phyloP scores from a whole-genome alignment of 2,113 vertebrate species.

The Centropristis striata region DNA sequence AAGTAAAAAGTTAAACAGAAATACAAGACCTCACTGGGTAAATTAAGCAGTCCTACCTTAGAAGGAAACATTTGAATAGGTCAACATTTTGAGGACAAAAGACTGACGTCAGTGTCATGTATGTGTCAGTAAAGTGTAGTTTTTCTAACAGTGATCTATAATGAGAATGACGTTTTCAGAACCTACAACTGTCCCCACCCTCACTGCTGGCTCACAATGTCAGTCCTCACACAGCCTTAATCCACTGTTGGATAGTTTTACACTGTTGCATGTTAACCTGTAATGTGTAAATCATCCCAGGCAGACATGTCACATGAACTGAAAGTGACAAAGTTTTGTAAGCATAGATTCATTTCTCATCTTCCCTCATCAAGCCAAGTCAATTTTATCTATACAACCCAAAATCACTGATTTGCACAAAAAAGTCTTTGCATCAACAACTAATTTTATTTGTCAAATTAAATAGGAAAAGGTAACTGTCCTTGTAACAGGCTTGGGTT shows the following conservation, averaged over 20 bases:
- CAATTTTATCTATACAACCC: background rate
- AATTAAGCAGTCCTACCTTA: too few relatives aligned
- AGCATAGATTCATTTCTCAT: background rate
- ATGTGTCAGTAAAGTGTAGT: background rate
- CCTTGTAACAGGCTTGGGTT: too few relatives aligned
- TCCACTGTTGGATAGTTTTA: slow-evolving; percentile 18
- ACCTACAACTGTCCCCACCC: background rate
- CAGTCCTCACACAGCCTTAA: background rate
- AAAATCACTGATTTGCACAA: background rate
- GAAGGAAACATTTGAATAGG: background rate
- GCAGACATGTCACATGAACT: background rate
- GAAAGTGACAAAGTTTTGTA: background rate
- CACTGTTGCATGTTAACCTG: slow-evolving; percentile 12
- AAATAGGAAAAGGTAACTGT: too few relatives aligned
- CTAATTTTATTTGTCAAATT: too few relatives aligned
- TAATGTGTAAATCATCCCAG: slow-evolving; percentile 14
- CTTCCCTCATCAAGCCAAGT: background rate
- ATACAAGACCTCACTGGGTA: background rate
- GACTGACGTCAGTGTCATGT: background rate
- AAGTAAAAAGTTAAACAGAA: background rate
- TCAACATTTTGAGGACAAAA: background rate
- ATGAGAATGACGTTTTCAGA: background rate
- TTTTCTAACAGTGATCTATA: background rate
- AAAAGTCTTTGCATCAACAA: too few relatives aligned
- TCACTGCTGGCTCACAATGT: background rate